Conservation (phyloP, 2,888 invertebrate species). For the Drosophila eohydei region DNA sequence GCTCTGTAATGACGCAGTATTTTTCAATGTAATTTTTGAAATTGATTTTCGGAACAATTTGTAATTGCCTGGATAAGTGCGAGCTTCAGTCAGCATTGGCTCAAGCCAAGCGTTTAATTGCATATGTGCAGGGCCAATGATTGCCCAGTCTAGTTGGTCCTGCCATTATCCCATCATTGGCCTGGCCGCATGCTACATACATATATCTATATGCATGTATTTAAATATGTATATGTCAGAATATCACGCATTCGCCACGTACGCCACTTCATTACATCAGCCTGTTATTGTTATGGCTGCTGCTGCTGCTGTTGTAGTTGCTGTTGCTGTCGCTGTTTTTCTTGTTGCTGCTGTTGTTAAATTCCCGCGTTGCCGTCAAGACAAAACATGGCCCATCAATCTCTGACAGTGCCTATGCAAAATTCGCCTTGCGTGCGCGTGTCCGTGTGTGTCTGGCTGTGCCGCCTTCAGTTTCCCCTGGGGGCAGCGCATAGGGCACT, state of each 20-base stretch:
- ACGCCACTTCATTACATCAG: constrained; percentile 50
- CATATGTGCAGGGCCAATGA: constrained; percentile 39
- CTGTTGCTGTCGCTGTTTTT: not conserved
- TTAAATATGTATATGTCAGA: not conserved
- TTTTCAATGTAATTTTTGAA: not conserved
- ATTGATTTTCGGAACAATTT: constrained; percentile 15
- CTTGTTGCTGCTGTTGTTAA: constrained; percentile 30
- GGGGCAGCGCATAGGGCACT: constrained; percentile 34
- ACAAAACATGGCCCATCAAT: constrained; percentile 59
- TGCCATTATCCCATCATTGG: constrained; percentile 34
- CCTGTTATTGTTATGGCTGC: constrained; percentile 50
- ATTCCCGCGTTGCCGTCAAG: constrained; percentile 51
- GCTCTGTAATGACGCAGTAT: too few relatives aligned
- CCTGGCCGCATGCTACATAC: constrained; percentile 2
- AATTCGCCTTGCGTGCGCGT: constrained; percentile 16
- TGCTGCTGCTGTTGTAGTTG: not conserved
- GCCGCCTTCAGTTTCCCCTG: constrained; percentile 19
- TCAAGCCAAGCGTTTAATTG: constrained; percentile 32
- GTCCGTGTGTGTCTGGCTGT: constrained; percentile 5
- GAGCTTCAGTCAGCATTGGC: constrained; percentile 11
- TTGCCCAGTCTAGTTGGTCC: constrained; percentile 11
- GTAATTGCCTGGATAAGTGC: constrained; percentile 29
- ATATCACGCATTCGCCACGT: constrained; percentile 22
- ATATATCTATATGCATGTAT: not conserved
- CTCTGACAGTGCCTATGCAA: constrained; percentile 63